Base-by-base conservation (phyloP, 2,797 vertebrate genomes). In the Falco concolor region DNA sequence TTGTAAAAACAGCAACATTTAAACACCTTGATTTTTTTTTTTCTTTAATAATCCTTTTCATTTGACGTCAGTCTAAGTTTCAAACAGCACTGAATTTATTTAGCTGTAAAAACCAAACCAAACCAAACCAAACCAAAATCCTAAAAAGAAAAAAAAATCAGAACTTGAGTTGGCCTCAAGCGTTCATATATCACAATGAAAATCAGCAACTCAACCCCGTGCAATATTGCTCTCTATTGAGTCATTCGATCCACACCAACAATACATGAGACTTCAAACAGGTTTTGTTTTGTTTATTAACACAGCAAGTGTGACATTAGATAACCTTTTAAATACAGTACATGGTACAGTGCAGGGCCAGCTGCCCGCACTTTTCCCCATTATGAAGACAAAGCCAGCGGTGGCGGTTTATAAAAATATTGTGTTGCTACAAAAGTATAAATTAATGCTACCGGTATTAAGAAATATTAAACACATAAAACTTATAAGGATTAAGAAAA, bases 361-460 rank as follows among this genome's bases (percentile, higher is more conserved):
- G 95, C 73, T 91, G 95, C 98, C 98, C 97, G 97, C 97, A 96
- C 98, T 97, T 96, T 97, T 96, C 96, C 94, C 91, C 95, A 96
- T 97, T 97, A 97, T 98, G 98, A 98, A 98, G 98, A 96, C 97
- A 98, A 98, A 98, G 98, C 98, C 98, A 98, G 98, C 98, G 98
- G 98, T 97, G 98, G 98, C 98, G 97, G 98, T 98, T 98, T 99
- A 99, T 99, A 99, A 99, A 99, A 99, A 99, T 99, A 99, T 98
- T 99, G 98, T 98, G 99, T 99, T 98, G 99, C 99, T 99, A 99
- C 99, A 99, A 99, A 99, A 99, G 99, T 99, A 99, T 99, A 99
- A 99, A 99, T 99, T 99, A 99, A 99, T 98, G 98, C 98, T 99
- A 99, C 98, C 98, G 98, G 99, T 99, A 98, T 98, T 98, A 98